Evolutionary conservation across 37 sponge, comb jelly and placozoan species (phyloP).

Genomic region (Eunapius fragilis): DNA sequence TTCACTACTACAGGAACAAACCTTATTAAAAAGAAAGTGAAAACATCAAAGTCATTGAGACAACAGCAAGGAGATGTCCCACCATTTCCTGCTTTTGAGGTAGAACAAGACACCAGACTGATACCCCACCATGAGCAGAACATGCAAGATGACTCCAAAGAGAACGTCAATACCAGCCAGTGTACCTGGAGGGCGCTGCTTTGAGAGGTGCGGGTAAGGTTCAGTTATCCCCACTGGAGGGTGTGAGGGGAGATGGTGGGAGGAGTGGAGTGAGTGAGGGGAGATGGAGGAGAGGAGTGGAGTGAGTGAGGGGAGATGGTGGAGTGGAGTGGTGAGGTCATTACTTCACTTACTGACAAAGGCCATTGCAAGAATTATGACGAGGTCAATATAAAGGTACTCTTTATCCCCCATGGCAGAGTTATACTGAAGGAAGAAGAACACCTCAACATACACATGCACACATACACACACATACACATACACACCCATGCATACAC

Average conservation of each 20-base stretch:
- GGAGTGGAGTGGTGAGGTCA: neutral
- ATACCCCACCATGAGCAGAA: slow-evolving; percentile 32
- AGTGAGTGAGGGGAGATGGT: neutral
- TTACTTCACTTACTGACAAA: slow-evolving; percentile 79
- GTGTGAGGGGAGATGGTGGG: neutral
- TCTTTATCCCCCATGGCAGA: slow-evolving; percentile 82
- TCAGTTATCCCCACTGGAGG: slow-evolving; percentile 78
- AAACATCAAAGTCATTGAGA: neutral
- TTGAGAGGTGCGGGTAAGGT: slow-evolving; percentile 52
- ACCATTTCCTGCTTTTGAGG: slow-evolving; percentile 61
- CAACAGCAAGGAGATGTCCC: neutral
- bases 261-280: too few species aligned
- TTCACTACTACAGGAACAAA: slow-evolving; percentile 57
- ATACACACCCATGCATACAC: neutral
- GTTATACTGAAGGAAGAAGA: slow-evolving; percentile 44
- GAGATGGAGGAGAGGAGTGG: too few species aligned
- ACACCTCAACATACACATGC: neutral
- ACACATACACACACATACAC: too few species aligned
- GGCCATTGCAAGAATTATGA: slow-evolving; percentile 71
- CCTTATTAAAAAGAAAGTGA: slow-evolving; percentile 9
- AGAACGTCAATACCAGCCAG: slow-evolving; percentile 69
- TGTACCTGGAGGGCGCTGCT: slow-evolving; percentile 68
- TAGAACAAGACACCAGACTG: slow-evolving; percentile 59
- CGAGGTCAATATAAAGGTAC: slow-evolving; percentile 87
- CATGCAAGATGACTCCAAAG: slow-evolving; percentile 57